phyloP scores from a whole-genome alignment of 2,797 vertebrate genomes.

The Nasua narica region DNA sequence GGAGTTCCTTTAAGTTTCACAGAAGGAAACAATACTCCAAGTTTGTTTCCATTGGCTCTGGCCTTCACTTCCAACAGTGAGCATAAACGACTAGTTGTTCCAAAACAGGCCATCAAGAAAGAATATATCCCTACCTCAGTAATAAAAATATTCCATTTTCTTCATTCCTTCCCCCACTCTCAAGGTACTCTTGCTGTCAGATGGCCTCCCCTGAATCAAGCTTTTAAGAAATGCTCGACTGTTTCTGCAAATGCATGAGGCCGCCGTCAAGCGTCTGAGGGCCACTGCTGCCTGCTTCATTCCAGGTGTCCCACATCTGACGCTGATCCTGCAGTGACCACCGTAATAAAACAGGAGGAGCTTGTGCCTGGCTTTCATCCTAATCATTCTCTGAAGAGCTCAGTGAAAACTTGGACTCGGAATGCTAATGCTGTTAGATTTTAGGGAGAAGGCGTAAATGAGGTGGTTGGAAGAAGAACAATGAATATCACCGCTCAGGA shows the following conservation, averaged over 20 bases:
- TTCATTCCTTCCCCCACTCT: constrained; percentile 17
- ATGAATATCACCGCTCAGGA: constrained; percentile 13
- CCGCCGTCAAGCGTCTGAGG: not conserved
- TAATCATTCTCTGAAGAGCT: constrained; percentile 21
- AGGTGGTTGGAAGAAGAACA: not conserved
- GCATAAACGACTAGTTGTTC: constrained; percentile 54
- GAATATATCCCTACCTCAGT: constrained; percentile 54
- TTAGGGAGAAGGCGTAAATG: not conserved
- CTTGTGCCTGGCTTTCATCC: not conserved
- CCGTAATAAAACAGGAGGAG: constrained; percentile 30
- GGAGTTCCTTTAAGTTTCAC: constrained; percentile 59
- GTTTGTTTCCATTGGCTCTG: constrained; percentile 67
- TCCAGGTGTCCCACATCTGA: constrained; percentile 75
- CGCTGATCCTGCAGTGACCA: constrained; percentile 49
- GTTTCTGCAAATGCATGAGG: constrained; percentile 59
- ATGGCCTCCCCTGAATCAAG: constrained; percentile 68
- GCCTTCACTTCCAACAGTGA: constrained; percentile 68
- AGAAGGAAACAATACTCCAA: constrained; percentile 51
- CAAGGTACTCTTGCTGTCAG: constrained; percentile 45
- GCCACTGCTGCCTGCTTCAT: not conserved
- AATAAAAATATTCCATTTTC: constrained; percentile 64
- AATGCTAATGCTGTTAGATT: not conserved
- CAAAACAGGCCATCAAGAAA: constrained; percentile 38
- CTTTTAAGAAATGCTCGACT: constrained; percentile 48
- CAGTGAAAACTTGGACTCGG: not conserved